These are phyloP conservation scores for Drosophila percnosoma DNA, from an alignment of 2,888 invertebrate species.

Conservation along the genomic window DNA sequence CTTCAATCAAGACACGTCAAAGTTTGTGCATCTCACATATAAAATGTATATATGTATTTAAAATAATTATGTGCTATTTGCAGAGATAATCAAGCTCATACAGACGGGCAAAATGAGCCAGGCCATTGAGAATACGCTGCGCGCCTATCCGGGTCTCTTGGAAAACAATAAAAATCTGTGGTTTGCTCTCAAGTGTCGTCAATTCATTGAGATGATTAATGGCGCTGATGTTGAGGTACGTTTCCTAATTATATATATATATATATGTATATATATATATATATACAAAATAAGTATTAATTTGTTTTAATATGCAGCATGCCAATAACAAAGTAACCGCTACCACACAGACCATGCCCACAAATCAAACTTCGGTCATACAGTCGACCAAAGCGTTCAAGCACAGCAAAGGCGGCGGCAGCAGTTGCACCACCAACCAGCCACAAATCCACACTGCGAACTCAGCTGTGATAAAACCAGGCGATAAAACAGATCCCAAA, in stretches of 20 bases:
- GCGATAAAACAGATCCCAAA: slow-evolving; percentile 80
- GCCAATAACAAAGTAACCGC: slow-evolving; percentile 73
- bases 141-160: slow-evolving; percentile 96
- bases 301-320: slow-evolving; percentile 38
- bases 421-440: slow-evolving; percentile 53
- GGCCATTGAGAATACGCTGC: slow-evolving; percentile 95
- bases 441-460: slow-evolving; percentile 74
- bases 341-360: slow-evolving; percentile 83
- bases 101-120: slow-evolving; percentile 97
- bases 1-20: slow-evolving; percentile 98
- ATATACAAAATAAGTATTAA: not conserved
- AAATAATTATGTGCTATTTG: slow-evolving; percentile 52
- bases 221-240: slow-evolving; percentile 91
- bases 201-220: slow-evolving; percentile 99
- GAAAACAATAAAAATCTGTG: slow-evolving; percentile 95
- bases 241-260: not conserved
- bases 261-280: not conserved
- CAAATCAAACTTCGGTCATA: slow-evolving; percentile 91
- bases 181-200: slow-evolving; percentile 98
- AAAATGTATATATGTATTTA: not conserved
- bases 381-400: slow-evolving; percentile 89
- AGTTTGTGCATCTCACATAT: slow-evolving; percentile 86
- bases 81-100: slow-evolving; percentile 97
- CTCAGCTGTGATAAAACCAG: slow-evolving; percentile 83
- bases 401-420: slow-evolving; percentile 70